Evolutionary conservation across 2,888 invertebrate species (phyloP), one percentile per base, ranked within the genome.

Genomic region (Parapristionchus giblindavisi): DNA sequence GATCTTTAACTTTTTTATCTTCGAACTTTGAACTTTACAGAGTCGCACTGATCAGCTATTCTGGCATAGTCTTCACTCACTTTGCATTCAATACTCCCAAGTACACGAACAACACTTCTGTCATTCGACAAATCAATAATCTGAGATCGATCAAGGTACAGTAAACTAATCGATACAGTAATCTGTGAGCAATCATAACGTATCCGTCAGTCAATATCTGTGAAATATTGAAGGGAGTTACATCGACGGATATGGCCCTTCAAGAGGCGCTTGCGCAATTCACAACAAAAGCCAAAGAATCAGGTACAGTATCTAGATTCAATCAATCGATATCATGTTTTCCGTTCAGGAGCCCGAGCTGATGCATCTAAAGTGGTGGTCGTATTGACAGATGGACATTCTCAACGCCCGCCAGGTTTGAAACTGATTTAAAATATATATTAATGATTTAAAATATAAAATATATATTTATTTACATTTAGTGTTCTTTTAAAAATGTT

Each of bases 351-450:
- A 29, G 76, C 78, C 14, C 76, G 85, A 36, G 77, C 75, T 8
- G 81, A 78, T 29, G 85, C 84, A 0, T 78, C 77, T 0, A 86
- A 85, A 71, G 79, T 87, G 80, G 84, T 79, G 11, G 70, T 87
- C 48, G 83, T 87, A 8, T 74, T 87, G 34, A 87, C 86, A 17
- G 87, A 87, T 77, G 87, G 87, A 48, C 86, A 85, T 56, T 84
- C 86, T 34, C 80, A 82, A 21, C 76, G 76, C 36, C 71, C 80
- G 11, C 78, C 81, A 3, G 72, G 77, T 24, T 43, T 36, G n/a
- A 17, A 43, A 14, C 11, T 43, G 17, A 17, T 14, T 14, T 43
- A 43, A 17, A 17, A 43, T 17, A 17, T 43, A 43, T 43, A 43
- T 43, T 8, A 43, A 43, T 43, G 43, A 43, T 43, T 54, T 54